phyloP scores from a whole-genome alignment of 2,797 vertebrate species.

The Manis javanica region DNA sequence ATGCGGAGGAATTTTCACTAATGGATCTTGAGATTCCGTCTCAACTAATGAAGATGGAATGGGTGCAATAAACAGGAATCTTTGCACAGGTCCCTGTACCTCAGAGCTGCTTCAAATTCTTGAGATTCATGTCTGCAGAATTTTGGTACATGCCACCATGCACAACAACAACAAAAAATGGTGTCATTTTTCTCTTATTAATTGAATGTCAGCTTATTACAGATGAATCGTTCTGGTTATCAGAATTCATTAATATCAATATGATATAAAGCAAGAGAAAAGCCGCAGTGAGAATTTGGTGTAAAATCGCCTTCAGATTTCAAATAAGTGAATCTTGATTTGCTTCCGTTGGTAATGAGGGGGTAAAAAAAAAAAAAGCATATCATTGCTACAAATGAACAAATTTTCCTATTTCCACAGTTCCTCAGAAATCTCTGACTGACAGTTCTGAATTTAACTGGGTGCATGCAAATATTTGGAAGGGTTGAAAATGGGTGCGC shows the following conservation, averaged over 20 bases:
- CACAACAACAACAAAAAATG: neutral
- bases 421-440: neutral
- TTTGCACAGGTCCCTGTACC: neutral
- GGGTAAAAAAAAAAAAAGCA: neutral
- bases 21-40: neutral
- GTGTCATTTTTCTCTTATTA: constrained; percentile 59
- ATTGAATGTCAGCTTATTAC: constrained; percentile 51
- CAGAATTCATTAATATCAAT: constrained; percentile 68
- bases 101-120: neutral
- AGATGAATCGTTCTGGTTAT: constrained; percentile 52
- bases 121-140: neutral
- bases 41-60: constrained; percentile 54
- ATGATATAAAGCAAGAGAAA: constrained; percentile 42
- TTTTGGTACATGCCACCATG: constrained; percentile 33
- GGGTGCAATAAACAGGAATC: neutral
- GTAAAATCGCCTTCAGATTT: neutral
- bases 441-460: neutral
- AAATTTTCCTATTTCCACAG: constrained; percentile 21
- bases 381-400: constrained; percentile 41
- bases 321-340: constrained; percentile 43
- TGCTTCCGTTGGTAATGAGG: constrained; percentile 15
- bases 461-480: neutral
- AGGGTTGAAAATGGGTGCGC: neutral
- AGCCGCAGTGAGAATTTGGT: constrained; percentile 27
- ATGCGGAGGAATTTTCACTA: neutral